These are phyloP conservation scores for Toxotes jaculatrix DNA, from an alignment of 2,113 vertebrate species.

Conservation along the genomic window DNA sequence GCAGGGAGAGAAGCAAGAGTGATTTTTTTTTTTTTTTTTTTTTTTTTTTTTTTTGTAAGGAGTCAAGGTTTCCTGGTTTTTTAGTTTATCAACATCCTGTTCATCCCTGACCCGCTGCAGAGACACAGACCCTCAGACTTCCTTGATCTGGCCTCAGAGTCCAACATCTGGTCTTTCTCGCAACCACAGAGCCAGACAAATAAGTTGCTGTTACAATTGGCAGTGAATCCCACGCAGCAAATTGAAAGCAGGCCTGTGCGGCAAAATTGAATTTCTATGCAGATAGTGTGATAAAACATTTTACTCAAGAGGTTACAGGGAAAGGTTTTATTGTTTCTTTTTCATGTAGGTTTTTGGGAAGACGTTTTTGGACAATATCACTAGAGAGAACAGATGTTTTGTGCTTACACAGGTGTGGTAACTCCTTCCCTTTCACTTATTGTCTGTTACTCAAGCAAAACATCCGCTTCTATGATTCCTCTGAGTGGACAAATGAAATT, in stretches of 20 bases:
- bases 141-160: constrained; percentile 54
- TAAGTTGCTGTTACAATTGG: constrained; percentile 58
- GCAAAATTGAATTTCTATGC: constrained; percentile 23
- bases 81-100: constrained; percentile 74
- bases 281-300: constrained; percentile 31
- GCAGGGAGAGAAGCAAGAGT: neutral
- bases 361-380: neutral
- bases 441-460: neutral
- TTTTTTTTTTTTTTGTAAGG: neutral
- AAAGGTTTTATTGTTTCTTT: constrained; percentile 6
- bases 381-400: constrained; percentile 26
- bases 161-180: constrained; percentile 69
- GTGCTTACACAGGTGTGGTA: neutral
- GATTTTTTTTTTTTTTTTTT: constrained; percentile 7
- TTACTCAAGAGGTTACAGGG: constrained; percentile 3
- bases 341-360: neutral
- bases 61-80: constrained; percentile 50
- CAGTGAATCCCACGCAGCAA: constrained; percentile 46
- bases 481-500: constrained; percentile 34
- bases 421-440: neutral
- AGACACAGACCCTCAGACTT: constrained; percentile 52
- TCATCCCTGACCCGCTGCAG: constrained; percentile 59
- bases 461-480: neutral
- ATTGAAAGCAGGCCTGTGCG: constrained; percentile 47
- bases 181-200: constrained; percentile 50